These are phyloP conservation scores for Perodicticus potto DNA, from an alignment of 2,797 vertebrate species.

Conservation along the genomic window DNA sequence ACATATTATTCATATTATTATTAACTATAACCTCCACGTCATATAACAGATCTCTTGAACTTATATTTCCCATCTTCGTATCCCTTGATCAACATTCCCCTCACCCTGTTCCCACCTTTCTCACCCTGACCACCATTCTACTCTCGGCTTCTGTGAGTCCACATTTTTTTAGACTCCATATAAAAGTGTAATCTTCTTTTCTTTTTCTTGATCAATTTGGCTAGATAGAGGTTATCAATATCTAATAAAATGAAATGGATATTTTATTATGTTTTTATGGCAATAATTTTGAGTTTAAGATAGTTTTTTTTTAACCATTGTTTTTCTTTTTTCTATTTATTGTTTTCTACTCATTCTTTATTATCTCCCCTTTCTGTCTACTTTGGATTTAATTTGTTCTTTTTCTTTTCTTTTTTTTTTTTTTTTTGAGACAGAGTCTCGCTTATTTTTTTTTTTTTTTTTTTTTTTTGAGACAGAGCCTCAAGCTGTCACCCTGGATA, in stretches of 20 bases:
- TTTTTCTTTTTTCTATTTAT: not conserved
- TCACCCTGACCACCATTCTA: not conserved
- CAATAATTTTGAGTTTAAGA: not conserved
- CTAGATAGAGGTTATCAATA: not conserved
- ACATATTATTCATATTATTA: not conserved
- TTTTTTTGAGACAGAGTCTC: too few species aligned
- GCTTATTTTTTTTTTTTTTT: too few species aligned
- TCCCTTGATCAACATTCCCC: not conserved
- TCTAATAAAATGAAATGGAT: too few species aligned
- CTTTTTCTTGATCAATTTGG: not conserved
- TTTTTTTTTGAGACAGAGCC: too few species aligned
- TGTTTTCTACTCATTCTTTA: not conserved
- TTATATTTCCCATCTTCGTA: not conserved
- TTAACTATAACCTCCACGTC: not conserved
- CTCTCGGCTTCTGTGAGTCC: not conserved
- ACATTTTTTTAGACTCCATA: not conserved
- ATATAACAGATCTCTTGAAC: not conserved
- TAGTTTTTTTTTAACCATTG: not conserved
- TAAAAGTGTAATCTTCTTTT: not conserved
- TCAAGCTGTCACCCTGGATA: too few species aligned
- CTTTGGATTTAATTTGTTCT: not conserved
- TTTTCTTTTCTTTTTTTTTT: not conserved
- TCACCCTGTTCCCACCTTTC: not conserved
- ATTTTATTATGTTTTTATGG: not conserved
- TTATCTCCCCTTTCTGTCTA: not conserved